Evolutionary conservation across 2,888 invertebrate genomes (phyloP), one percentile per base, ranked within the genome.

Genomic region (Ochlodes sylvanus): DNA sequence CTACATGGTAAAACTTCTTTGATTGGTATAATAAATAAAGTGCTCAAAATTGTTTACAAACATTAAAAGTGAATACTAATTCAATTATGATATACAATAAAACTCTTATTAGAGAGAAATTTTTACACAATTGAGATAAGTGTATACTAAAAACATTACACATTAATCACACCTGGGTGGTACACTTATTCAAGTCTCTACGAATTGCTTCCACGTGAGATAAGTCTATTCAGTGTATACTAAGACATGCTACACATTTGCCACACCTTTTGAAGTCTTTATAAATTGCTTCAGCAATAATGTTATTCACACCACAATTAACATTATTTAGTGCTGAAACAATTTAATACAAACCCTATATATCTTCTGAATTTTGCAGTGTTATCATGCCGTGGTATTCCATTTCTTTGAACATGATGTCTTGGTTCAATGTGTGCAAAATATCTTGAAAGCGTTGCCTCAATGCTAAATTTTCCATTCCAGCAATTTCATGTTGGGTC

Each of bases 401-500:
- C 87, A 96, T 94, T 86, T 97, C 97, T 72, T 97, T 96, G 76
- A 96, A 97, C 75, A 96, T 94, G 74, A 97, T 96, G 80, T 98
- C 97, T 77, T 96, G 96, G 72, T 96, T 94, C 12, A 98, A 88
- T 76, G 96, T 95, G 73, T 98, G 97, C 32, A 98, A 89, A 63
- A 96, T 96, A 73, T 97, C 96, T 81, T 97, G 96, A 85, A 98
- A 97, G 64, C 98, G 93, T 85, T 98, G 97, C 58, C 96, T 93
- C 14, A 98, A 86, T 12, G 97, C 97, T 71, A 96, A 92, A 85
- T 98, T 98, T 81, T 98, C 98, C 82, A 98, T 97, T 56, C 96
- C 96, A 21, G 96, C 95, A 71, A 98, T 96, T 87, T 98, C 97
- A 73, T 95, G 94, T 78, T 98, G 97, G 72, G 97, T 98, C 76